These are phyloP conservation scores for Phaethornis superciliosus DNA, from an alignment of 2,113 vertebrate species.

Conservation along the genomic window DNA sequence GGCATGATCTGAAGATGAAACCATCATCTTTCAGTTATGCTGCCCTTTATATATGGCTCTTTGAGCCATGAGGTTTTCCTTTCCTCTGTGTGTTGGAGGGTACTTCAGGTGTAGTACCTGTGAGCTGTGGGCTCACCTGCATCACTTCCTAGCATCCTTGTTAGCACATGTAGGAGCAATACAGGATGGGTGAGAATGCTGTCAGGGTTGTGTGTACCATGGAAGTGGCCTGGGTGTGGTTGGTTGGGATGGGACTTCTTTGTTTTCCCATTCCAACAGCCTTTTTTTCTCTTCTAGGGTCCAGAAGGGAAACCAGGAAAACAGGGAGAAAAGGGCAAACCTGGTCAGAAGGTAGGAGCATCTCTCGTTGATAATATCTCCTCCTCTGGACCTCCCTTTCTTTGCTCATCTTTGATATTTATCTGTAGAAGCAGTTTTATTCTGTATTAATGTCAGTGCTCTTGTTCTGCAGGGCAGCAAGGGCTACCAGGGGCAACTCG, in stretches of 20 bases:
- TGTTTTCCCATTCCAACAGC: neutral
- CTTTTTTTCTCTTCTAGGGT: constrained; percentile 77
- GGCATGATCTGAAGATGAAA: neutral
- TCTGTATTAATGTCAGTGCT: neutral
- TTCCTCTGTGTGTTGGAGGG: neutral
- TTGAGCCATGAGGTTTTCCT: neutral
- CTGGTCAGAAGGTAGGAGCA: constrained; percentile 87
- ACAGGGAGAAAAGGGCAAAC: constrained; percentile 90
- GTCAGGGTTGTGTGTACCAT: neutral
- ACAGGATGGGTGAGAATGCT: neutral
- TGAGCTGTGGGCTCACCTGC: neutral
- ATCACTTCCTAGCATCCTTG: neutral
- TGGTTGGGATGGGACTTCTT: neutral
- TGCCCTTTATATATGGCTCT: neutral
- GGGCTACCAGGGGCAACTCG: constrained; percentile 91
- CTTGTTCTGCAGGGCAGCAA: constrained; percentile 86
- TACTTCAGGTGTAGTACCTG: neutral
- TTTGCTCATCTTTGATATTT: neutral
- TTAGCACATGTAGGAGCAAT: neutral
- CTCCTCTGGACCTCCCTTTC: neutral
- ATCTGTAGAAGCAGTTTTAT: neutral
- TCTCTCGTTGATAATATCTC: fast-evolving
- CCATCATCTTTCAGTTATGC: neutral
- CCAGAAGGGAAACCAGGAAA: constrained; percentile 94
- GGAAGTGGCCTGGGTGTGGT: neutral